A percentile compares a stretch with the other conserved stretches of the same genome.
These are phyloP conservation scores for Luffia ferchaultella DNA, from an alignment of 2,888 invertebrate genomes.

Conservation along the genomic window DNA sequence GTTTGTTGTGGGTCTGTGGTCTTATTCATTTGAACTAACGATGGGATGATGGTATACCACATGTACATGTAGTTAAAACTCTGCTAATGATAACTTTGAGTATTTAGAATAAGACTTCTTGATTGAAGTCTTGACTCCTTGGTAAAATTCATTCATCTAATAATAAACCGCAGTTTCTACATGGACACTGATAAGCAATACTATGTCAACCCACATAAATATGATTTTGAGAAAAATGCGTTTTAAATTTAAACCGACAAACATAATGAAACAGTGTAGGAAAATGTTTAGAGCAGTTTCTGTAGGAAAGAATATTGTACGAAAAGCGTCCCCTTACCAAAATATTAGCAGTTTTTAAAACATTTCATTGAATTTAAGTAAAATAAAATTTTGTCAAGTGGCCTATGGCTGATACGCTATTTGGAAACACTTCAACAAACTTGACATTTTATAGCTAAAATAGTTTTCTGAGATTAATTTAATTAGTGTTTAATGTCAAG, in stretches of 20 bases:
- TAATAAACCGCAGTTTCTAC: no score
- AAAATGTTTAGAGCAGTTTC: no score
- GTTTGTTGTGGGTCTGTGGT: no score
- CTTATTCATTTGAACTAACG: no score
- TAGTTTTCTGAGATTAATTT: neutral
- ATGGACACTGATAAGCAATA: neutral
- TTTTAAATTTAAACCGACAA: neutral
- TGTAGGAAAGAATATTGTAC: neutral
- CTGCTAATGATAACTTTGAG: no score
- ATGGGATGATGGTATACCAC: no score
- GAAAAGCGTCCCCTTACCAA: neutral
- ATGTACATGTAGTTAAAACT: no score
- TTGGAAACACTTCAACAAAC: neutral
- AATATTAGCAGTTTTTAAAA: neutral
- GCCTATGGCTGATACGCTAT: neutral
- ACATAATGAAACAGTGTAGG: neutral
- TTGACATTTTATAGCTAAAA: neutral
- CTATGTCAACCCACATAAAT: neutral
- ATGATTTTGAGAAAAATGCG: neutral
- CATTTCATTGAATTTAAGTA: neutral
- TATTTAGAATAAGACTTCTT: no score
- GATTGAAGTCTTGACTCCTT: no score
- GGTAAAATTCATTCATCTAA: no score
- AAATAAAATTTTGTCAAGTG: neutral
- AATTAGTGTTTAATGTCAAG: neutral